Percentiles rank a stretch among this genome's conserved stretches.
Evolutionary conservation across 2,113 vertebrate genomes (phyloP).

Genomic region (Corapipo altera): DNA sequence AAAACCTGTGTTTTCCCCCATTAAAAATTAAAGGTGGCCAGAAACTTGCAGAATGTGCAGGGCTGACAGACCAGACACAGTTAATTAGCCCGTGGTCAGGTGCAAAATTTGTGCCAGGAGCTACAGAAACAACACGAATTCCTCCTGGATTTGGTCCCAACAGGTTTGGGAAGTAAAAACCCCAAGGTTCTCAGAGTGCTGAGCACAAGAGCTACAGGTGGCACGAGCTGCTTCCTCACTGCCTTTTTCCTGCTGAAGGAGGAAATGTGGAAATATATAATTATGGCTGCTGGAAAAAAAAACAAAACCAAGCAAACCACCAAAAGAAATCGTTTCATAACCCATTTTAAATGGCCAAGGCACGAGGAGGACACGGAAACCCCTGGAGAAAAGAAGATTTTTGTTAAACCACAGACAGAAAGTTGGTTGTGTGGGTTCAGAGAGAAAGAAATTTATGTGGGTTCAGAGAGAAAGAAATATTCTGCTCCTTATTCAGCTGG

Average conservation of each 20-base stretch:
- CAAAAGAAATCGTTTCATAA: not conserved
- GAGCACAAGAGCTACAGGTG: not conserved
- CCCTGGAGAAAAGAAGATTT: not conserved
- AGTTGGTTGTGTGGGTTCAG: not conserved
- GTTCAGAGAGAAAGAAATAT: not conserved
- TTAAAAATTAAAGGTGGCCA: not conserved
- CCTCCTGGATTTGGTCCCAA: not conserved
- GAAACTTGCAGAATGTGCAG: not conserved
- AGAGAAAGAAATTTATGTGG: not conserved
- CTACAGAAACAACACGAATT: not conserved
- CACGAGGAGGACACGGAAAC: not conserved
- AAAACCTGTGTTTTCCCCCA: not conserved
- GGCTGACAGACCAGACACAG: not conserved
- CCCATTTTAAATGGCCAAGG: not conserved
- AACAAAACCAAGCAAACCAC: not conserved
- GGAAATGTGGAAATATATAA: rapidly evolving
- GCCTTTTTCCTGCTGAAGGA: not conserved
- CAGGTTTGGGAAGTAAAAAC: not conserved
- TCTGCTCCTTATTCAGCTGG: not conserved
- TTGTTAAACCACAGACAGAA: not conserved
- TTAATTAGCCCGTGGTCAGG: not conserved
- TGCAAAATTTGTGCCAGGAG: not conserved
- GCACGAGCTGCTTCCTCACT: not conserved
- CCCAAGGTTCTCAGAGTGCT: not conserved
- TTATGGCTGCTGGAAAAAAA: not conserved